Base-by-base conservation (phyloP, 2,888 invertebrate species). In the Phengaris arion region DNA sequence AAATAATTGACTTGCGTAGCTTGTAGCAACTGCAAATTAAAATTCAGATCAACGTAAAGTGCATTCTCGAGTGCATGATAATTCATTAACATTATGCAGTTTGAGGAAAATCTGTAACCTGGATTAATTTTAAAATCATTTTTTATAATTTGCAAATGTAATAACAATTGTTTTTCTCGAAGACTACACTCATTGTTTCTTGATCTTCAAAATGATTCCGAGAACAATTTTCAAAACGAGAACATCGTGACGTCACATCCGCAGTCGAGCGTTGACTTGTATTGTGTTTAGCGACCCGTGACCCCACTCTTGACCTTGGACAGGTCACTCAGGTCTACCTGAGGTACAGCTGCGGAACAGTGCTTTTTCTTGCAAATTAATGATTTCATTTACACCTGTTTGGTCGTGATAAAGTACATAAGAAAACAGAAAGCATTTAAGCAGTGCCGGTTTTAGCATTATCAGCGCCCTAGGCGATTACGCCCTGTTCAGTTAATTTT, bases 281-380 rank as follows among this genome's bases (percentile, higher is more conserved):
- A 69, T 75, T 69, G 68, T 55, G 68, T 15, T 15, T 76, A 64
- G 70, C 79, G 76, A 77, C 77, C 76, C 81, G 79, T 79, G 78
- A 74, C 81, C 79, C 80, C 82, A 79, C 76, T 79, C 76, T 76
- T 79, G 77, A 77, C 81, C 81, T 81, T 80, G 80, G 76, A 69
- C 68, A 54, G 69, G 74, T 75, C 52, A 64, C 46, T 6, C 35
- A 7, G 10, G 46, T 52, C 45, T 48, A 48, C 48, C n/a, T 72
- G 51, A 13, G 10, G 46, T 45, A 10, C 70, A 51, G 22, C 35
- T 35, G 52, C 7, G 72, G 54, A 52, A 51, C 54, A 46, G 35
- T 22, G 51, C 4, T 54, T 72, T 72, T 45, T 9, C 64, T 4
- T 12, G 64, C 22, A 64, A 64, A 35, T 35, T 35, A 35, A 12